A percentile compares a stretch with the other conserved stretches of the same genome.
These are phyloP conservation scores for Andricus grossulariae DNA, from an alignment of 1,140 invertebrate species.

Conservation along the genomic window DNA sequence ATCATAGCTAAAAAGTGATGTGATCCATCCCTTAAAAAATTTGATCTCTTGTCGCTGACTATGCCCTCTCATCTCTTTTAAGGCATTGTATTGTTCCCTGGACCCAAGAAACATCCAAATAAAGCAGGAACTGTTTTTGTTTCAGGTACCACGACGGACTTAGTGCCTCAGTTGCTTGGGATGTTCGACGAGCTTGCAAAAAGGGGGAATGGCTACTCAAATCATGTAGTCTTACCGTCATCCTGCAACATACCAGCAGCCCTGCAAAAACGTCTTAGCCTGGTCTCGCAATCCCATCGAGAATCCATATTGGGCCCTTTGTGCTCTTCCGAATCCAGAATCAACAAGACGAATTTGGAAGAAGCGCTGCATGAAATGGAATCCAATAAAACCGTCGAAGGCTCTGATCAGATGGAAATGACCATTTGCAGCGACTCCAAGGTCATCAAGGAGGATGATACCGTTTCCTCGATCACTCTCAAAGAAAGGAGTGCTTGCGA, in stretches of 20 bases:
- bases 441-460: conserved; percentile 39
- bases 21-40: not conserved
- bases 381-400: not conserved
- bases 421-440: conserved; percentile 33
- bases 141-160: conserved; percentile 79
- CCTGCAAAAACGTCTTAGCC: conserved; percentile 69
- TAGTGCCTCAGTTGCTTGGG: conserved; percentile 80
- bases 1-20: not conserved
- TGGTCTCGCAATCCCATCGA: conserved; percentile 64
- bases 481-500: conserved; percentile 36
- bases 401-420: conserved; percentile 3
- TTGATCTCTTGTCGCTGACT: not conserved
- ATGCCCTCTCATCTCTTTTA: conserved; percentile 29
- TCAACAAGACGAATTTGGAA: conserved; percentile 21
- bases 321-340: conserved; percentile 37
- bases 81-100: conserved; percentile 11
- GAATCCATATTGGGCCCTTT: conserved; percentile 67
- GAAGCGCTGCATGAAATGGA: not conserved
- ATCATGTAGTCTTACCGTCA: conserved; percentile 58
- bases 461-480: not conserved
- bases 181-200: conserved; percentile 82
- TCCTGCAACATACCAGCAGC: conserved; percentile 62
- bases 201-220: conserved; percentile 59
- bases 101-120: not conserved
- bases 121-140: conserved; percentile 45